Base-by-base conservation (phyloP, 1,140 invertebrate genomes). In the Holotrichia oblita region DNA sequence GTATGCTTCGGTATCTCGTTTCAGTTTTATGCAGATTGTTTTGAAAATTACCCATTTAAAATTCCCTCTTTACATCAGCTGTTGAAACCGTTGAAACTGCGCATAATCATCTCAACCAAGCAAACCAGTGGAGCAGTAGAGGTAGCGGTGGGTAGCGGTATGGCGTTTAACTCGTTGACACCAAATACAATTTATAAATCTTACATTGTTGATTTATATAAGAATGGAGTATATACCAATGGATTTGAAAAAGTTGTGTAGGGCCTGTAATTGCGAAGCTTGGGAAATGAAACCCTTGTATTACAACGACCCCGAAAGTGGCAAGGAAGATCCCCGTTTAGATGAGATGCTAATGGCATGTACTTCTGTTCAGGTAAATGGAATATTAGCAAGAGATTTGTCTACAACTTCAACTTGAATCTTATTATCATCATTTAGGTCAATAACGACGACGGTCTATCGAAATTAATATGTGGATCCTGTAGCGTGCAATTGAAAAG, bases 221-320 rank as follows among this genome's bases (percentile, higher is more conserved):
- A n/a, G n/a, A n/a, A 64, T 64, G 61, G 61, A 64, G 61, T 64
- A 0, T 12, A 12, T 64, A 64, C 61, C 17, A 22, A 22, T 64
- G 22, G 79, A 82, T 81, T 76, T 82, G 2, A 81, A 82, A 77
- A 77, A 76, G 59, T 78, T 82, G n/a, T 85, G 84, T 77, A 77
- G 84, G 27, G 80, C 84, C 20, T 85, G 84, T 74, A 85, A 85
- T 79, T n/a, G n/a, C n/a, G n/a, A n/a, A n/a, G n/a, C n/a, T n/a
- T n/a, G n/a, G n/a, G n/a, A n/a, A n/a, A n/a, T 78, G 82, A 80
- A 82, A 73, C 83, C 83, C 14, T 73, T 85, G 72, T 85, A 84
- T 78, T 80, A 82, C 24, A 81, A 77, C 27, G 82, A 80, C 83
- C 22, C 61, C 2, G 61, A 64, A 64, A 64, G 61, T 24, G n/a